Evolutionary conservation across 1,140 invertebrate species (phyloP).

Genomic region (Melanaphis sacchari): DNA sequence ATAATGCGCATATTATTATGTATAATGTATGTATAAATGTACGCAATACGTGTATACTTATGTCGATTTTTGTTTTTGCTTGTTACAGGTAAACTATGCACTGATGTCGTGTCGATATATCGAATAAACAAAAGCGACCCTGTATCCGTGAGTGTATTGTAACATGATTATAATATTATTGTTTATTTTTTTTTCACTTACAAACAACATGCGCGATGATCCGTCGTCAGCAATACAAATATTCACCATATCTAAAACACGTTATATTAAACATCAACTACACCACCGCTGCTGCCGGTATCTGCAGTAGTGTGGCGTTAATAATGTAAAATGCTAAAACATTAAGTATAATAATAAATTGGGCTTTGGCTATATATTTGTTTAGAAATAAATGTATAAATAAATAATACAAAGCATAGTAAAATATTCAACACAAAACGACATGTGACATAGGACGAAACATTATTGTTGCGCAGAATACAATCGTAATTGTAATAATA

Average conservation of each 20-base stretch:
- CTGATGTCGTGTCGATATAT: background rate
- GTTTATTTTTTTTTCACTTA: background rate
- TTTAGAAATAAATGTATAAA: background rate
- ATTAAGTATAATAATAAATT: no score
- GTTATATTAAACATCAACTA: background rate
- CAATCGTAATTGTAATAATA: background rate
- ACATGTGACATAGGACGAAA: background rate
- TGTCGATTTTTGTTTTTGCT: slow-evolving; percentile 26
- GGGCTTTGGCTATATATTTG: background rate
- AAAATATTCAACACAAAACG: background rate
- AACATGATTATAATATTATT: background rate
- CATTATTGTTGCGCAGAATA: background rate
- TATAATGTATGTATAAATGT: background rate
- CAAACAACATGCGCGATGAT: background rate
- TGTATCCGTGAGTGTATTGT: slow-evolving; percentile 23
- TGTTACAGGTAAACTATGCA: slow-evolving; percentile 49
- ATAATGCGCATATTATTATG: background rate
- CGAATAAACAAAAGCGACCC: slow-evolving; percentile 15
- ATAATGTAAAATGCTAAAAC: background rate
- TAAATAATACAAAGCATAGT: background rate
- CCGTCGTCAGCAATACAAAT: no score
- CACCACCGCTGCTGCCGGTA: no score
- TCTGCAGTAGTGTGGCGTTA: background rate
- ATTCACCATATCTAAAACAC: background rate
- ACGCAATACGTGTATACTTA: background rate